A percentile compares a stretch with the other conserved stretches of the same genome.
Evolutionary conservation across 2,797 vertebrate species (phyloP).

Genomic region (Sylvia borin): DNA sequence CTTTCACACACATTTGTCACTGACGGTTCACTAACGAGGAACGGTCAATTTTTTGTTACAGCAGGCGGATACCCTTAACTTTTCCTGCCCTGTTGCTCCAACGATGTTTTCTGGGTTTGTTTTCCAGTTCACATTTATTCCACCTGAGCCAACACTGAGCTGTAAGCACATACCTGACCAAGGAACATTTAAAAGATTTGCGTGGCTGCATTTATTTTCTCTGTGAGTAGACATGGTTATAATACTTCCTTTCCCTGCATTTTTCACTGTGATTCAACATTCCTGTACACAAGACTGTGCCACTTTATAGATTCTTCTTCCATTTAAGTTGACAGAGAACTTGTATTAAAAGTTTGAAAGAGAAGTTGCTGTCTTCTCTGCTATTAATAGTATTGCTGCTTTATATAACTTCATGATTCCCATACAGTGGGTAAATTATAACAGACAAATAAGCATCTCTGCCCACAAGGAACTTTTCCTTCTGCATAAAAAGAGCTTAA

Average conservation of each 20-base stretch:
- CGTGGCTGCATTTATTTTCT: background rate
- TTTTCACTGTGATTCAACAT: slow-evolving; percentile 3
- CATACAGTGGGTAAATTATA: slow-evolving; percentile 28
- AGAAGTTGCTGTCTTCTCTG: slow-evolving; percentile 23
- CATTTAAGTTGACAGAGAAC: background rate
- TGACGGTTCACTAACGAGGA: background rate
- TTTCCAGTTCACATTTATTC: background rate
- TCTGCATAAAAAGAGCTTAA: slow-evolving; percentile 24
- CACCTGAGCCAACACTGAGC: background rate
- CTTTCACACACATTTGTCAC: background rate
- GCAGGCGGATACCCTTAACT: background rate
- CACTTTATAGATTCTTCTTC: background rate
- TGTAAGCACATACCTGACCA: background rate
- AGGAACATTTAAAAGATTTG: background rate
- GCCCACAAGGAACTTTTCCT: slow-evolving; percentile 49
- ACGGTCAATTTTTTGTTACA: background rate
- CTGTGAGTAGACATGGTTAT: background rate
- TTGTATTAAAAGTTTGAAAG: slow-evolving; percentile 7
- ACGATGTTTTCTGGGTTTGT: background rate
- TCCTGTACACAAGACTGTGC: background rate
- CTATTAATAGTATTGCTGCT: slow-evolving; percentile 42
- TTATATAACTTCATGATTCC: slow-evolving; percentile 35
- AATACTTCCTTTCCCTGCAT: background rate
- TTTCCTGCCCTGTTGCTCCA: background rate
- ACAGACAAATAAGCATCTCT: slow-evolving; percentile 54